Conservation (phyloP, 2,888 invertebrate species). For the Drymonia ruficornis region DNA sequence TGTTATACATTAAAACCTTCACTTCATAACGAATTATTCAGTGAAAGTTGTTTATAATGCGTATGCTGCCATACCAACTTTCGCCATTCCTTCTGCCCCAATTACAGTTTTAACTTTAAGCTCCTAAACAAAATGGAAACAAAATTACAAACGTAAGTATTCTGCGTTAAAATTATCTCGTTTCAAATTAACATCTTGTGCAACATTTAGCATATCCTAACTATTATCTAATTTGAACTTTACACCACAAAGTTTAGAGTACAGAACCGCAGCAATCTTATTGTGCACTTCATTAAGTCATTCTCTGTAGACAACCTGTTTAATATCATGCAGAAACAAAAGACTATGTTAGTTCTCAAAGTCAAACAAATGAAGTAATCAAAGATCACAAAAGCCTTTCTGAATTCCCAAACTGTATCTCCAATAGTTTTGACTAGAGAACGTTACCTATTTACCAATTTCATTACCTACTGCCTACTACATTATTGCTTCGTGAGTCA, state of each 20-base stretch:
- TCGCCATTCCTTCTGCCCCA: constrained; percentile 18
- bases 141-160: too few relatives aligned
- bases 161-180: neutral
- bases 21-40: too few relatives aligned
- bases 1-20: too few relatives aligned
- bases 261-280: neutral
- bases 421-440: too few relatives aligned
- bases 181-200: neutral
- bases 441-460: too few relatives aligned
- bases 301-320: neutral
- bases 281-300: too few relatives aligned
- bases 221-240: neutral
- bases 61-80: constrained; percentile 19
- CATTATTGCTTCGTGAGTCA: neutral
- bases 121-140: too few relatives aligned
- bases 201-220: neutral
- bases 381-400: too few relatives aligned
- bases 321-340: neutral
- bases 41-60: constrained; percentile 6
- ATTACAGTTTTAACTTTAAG: too few relatives aligned
- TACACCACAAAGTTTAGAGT: neutral
- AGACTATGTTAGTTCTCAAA: too few relatives aligned
- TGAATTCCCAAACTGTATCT: too few relatives aligned
- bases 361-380: too few relatives aligned
- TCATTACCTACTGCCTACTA: neutral